Percentiles rank a stretch among this genome's conserved stretches.
phyloP scores from a whole-genome alignment of 2,113 vertebrate genomes.

The Nipponia nippon region DNA sequence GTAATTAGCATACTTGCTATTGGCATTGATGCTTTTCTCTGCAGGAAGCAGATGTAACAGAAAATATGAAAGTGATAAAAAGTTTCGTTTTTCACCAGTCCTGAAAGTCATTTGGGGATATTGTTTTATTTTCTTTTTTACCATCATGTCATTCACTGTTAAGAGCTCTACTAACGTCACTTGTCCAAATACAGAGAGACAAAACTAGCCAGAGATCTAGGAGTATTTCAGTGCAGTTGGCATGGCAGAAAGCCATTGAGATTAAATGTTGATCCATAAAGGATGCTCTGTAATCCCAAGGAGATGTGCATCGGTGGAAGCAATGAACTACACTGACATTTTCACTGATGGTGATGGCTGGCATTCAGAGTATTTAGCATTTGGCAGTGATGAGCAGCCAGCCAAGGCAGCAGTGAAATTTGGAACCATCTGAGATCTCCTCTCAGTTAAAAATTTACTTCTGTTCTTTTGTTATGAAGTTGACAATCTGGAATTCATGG shows the following conservation, averaged over 20 bases:
- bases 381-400: neutral
- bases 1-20: constrained; percentile 73
- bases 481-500: neutral
- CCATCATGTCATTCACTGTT: constrained; percentile 8
- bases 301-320: neutral
- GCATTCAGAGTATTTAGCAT: neutral
- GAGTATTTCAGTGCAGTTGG: neutral
- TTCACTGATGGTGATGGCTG: neutral
- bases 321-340: neutral
- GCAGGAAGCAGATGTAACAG: constrained; percentile 57
- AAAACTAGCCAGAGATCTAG: neutral
- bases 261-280: neutral
- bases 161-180: neutral
- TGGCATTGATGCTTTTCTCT: constrained; percentile 60
- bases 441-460: neutral
- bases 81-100: constrained; percentile 25
- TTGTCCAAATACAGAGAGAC: neutral
- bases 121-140: constrained; percentile 7
- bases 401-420: neutral
- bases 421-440: neutral
- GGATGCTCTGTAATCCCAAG: neutral
- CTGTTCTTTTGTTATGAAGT: neutral
- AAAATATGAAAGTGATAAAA: constrained; percentile 67
- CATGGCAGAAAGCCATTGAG: neutral
- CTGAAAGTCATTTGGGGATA: constrained; percentile 5